Evolutionary conservation across 1,140 invertebrate species (phyloP).

Genomic region (Drosophila nigromelanica): DNA sequence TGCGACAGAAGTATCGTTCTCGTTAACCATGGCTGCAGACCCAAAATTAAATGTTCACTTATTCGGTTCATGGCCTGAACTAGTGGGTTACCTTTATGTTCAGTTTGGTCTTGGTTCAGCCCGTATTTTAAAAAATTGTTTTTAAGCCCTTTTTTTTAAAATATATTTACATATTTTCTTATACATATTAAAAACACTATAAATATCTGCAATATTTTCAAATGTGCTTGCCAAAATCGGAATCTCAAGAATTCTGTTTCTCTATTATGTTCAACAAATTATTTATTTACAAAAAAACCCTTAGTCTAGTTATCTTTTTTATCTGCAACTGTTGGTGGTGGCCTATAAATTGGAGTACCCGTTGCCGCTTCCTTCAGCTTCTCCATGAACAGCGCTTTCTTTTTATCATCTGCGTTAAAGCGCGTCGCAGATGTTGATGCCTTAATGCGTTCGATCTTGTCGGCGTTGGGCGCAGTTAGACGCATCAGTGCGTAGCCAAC

Average conservation of each 20-base stretch:
- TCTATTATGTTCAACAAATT: constrained; percentile 40
- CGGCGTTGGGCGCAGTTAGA: constrained; percentile 85
- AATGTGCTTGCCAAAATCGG: no score
- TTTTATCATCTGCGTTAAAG: constrained; percentile 48
- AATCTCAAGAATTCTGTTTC: constrained; percentile 30
- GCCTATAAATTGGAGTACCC: constrained; percentile 50
- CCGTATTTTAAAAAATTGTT: no score
- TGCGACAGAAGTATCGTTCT: no score
- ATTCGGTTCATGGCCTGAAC: no score
- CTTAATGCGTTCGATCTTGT: constrained; percentile 85
- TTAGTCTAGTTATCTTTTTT: constrained; percentile 55
- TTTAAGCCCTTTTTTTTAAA: no score
- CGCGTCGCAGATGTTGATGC: constrained; percentile 30
- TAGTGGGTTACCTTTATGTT: no score
- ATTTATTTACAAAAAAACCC: constrained; percentile 1
- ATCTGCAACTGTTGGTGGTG: constrained; percentile 14
- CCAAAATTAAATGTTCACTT: no score
- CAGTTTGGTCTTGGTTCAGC: no score
- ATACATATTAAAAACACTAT: no score
- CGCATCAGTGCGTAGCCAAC: constrained; percentile 86
- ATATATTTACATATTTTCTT: no score
- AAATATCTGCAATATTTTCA: no score
- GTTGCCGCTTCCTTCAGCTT: constrained; percentile 69
- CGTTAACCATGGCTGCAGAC: no score
- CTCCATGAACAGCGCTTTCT: constrained; percentile 69